A percentile compares a stretch with the other conserved stretches of the same genome.
Evolutionary conservation across 2,113 vertebrate species (phyloP).

Genomic region (Callipepla californica): DNA sequence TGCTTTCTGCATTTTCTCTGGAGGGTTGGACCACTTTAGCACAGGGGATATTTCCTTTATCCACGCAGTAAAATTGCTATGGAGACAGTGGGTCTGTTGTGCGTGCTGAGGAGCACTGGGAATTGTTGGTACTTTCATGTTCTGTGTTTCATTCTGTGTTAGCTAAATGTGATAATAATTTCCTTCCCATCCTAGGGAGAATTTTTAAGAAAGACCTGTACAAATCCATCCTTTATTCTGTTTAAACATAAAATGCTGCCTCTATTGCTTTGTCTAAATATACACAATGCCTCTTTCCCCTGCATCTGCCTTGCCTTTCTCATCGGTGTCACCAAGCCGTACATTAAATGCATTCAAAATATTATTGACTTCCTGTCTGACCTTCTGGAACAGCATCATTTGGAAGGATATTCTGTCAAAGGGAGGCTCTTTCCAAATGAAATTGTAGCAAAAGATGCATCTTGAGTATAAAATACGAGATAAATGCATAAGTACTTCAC

Average conservation of each 20-base stretch:
- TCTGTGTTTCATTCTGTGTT: slow-evolving; percentile 3
- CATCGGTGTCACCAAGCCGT: neutral
- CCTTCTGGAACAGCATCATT: slow-evolving; percentile 31
- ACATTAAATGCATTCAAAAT: slow-evolving; percentile 21
- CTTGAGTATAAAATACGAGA: neutral
- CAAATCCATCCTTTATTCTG: neutral
- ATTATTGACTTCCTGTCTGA: slow-evolving; percentile 62
- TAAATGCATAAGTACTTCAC: neutral
- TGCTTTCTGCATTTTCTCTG: slow-evolving; percentile 2
- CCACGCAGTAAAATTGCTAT: slow-evolving; percentile 70
- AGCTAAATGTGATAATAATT: slow-evolving; percentile 7
- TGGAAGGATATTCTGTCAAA: neutral
- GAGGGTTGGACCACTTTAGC: slow-evolving; percentile 35
- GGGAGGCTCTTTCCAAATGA: neutral
- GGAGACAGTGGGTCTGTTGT: slow-evolving; percentile 63
- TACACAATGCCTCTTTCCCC: neutral
- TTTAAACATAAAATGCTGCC: neutral
- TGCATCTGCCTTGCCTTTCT: slow-evolving; percentile 4
- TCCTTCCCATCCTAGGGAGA: slow-evolving; percentile 11
- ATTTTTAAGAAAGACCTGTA: neutral
- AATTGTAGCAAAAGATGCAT: neutral
- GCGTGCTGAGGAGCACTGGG: slow-evolving; percentile 26
- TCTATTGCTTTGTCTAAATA: neutral
- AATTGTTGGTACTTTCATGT: slow-evolving; percentile 50
- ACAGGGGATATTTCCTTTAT: slow-evolving; percentile 58